Base-by-base conservation (phyloP, 1,140 invertebrate genomes). In the Neomicropteryx cornuta region DNA sequence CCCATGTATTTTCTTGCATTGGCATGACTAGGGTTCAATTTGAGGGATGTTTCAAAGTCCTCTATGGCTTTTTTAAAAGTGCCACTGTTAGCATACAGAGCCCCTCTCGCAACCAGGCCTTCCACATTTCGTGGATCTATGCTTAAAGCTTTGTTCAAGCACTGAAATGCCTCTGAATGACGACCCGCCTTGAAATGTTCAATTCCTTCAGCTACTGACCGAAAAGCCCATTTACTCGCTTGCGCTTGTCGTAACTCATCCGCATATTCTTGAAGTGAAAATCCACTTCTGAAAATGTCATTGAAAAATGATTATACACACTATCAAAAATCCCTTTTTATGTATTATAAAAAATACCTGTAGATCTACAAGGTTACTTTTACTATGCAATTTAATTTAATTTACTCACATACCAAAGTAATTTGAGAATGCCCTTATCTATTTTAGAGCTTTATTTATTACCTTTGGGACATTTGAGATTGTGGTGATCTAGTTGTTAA, bases 1-100 rank as follows among this genome's bases (percentile, higher is more conserved):
- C 86, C 83, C 71, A 94, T 79, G 65, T 96, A 97, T 62, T 94
- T 94, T 35, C 84, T 76, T 27, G 90, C 92, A 73, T 97, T 96
- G n/a, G 77, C 77, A 68, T 97, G 91, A 39, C 77, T 84, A 14
- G 82, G 82, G 66, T 95, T 92, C 13, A 89, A 56, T 55, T 86
- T 82, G 20, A 95, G 64, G 2, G 91, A 92, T 20, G 78, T 80
- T 64, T 94, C 88, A 70, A 97, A 95, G 66, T 96, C 91, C 51
- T 90, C 85, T 48, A 96, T 86, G 3, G 91, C 93, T 56, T 89
- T 91, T 48, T 84, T 80, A 62, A 91, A 95, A 53, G 80, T 91
- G 30, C 88, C 88, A 58, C 86, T 89, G 55, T 97, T 95, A 8
- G 91, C 92, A 67, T 89, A 93, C 58, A 97, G 62, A 31, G 91